Conservation (phyloP, 2,888 invertebrate genomes). For the Erebia palarica region DNA sequence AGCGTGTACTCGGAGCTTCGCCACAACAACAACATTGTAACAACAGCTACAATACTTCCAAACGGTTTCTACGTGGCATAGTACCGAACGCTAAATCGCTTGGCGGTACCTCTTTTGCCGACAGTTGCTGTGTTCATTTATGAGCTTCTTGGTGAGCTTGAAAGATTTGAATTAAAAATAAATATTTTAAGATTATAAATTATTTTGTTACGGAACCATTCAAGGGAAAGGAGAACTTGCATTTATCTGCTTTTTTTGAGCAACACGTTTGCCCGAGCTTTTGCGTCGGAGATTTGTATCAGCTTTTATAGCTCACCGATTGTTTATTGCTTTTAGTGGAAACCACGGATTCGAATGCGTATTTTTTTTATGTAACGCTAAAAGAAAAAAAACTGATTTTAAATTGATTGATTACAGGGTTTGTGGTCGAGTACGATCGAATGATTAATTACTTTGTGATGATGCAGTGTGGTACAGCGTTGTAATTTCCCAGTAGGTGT, state of each 20-base stretch:
- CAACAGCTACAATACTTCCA: too few relatives aligned
- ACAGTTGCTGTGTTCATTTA: too few relatives aligned
- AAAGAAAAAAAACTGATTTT: neutral
- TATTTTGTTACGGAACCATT: neutral
- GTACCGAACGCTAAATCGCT: too few relatives aligned
- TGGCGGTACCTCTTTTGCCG: too few relatives aligned
- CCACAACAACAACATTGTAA: too few relatives aligned
- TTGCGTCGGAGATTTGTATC: conserved; percentile 47
- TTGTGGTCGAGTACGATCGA: neutral
- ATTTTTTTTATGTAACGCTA: conserved; percentile 32
- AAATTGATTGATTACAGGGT: neutral
- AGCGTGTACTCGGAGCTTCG: too few relatives aligned
- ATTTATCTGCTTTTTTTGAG: conserved; percentile 38
- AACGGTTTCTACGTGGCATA: too few relatives aligned
- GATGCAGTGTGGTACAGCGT: neutral
- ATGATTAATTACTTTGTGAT: neutral
- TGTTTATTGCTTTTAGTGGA: conserved; percentile 50
- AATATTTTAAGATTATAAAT: neutral
- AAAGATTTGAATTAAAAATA: neutral
- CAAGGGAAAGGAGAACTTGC: neutral
- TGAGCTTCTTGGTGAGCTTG: too few relatives aligned
- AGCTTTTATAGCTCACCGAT: conserved; percentile 51
- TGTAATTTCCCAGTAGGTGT: too few relatives aligned
- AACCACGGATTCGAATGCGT: conserved; percentile 48
- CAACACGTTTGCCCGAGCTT: conserved; percentile 45